Percentiles rank a stretch among this genome's conserved stretches.
These are phyloP conservation scores for Ochropleura leucogaster DNA, from an alignment of 2,888 invertebrate genomes.

Conservation along the genomic window DNA sequence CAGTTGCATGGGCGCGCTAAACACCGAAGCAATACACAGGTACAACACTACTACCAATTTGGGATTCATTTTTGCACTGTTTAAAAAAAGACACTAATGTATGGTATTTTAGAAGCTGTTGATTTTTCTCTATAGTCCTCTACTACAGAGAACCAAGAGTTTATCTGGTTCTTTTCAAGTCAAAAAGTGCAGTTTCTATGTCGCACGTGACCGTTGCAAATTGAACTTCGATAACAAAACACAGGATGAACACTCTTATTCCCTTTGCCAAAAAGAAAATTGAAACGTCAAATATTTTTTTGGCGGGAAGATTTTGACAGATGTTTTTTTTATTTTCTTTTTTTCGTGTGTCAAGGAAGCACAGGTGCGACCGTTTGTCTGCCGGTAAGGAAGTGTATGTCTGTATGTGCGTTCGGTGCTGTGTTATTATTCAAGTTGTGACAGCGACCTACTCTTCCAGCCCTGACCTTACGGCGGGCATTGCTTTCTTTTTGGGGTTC, in stretches of 20 bases:
- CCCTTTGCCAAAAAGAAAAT: conserved; percentile 15
- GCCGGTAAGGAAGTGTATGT: conserved; percentile 67
- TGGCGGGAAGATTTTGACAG: conserved; percentile 32
- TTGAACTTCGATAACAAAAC: conserved; percentile 17
- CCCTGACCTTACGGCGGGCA: conserved; percentile 78
- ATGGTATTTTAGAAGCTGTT: neutral
- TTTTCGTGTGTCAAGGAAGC: conserved; percentile 53
- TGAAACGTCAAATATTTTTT: neutral
- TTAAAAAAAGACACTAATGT: conserved; percentile 2
- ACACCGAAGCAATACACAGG: conserved; percentile 64
- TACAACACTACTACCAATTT: conserved; percentile 64
- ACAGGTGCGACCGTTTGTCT: conserved; percentile 59
- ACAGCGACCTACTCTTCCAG: conserved; percentile 82
- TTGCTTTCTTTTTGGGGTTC: conserved; percentile 76
- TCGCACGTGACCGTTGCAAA: conserved; percentile 44
- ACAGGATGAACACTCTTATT: conserved; percentile 37
- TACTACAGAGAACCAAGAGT: conserved; percentile 44
- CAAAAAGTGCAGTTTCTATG: conserved; percentile 21
- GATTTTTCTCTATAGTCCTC: conserved; percentile 37
- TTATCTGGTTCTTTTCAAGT: conserved; percentile 15
- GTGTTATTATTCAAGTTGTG: conserved; percentile 80
- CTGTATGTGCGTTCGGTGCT: conserved; percentile 58
- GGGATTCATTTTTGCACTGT: conserved; percentile 59
- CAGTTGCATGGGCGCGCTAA: conserved; percentile 74
- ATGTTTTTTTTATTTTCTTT: conserved; percentile 11